phyloP scores from a whole-genome alignment of 64 coral and sea anemone genomes.

The Pocillopora damicornis region DNA sequence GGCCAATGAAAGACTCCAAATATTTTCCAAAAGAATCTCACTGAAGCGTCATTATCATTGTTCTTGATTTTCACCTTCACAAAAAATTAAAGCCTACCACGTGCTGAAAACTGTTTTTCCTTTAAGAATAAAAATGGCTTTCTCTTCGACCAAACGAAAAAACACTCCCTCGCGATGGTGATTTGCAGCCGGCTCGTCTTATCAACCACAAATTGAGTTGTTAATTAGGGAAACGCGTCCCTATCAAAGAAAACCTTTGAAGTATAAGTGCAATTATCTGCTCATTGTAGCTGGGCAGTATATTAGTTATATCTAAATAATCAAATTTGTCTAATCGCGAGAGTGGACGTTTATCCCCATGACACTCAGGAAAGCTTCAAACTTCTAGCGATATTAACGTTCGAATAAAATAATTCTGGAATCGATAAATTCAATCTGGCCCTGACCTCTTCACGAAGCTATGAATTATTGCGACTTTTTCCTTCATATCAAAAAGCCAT shows the following conservation, averaged over 20 bases:
- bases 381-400: too few relatives aligned
- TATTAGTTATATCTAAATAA: neutral
- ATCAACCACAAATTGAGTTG: neutral
- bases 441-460: too few relatives aligned
- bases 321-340: neutral
- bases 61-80: too few relatives aligned
- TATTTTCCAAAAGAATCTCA: too few relatives aligned
- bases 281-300: conserved; percentile 1
- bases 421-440: neutral
- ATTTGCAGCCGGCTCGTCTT: neutral
- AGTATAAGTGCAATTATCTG: neutral
- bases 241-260: neutral
- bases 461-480: neutral
- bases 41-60: too few relatives aligned
- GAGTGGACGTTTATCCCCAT: neutral
- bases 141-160: neutral
- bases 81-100: too few relatives aligned
- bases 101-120: neutral
- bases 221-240: neutral
- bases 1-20: neutral
- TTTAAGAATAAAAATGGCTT: neutral
- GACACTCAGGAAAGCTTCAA: neutral
- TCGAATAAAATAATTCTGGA: neutral
- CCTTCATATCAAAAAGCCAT: too few relatives aligned
- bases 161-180: neutral